Conservation (phyloP, 2,888 invertebrate species). For the Anarsia innoxiella region DNA sequence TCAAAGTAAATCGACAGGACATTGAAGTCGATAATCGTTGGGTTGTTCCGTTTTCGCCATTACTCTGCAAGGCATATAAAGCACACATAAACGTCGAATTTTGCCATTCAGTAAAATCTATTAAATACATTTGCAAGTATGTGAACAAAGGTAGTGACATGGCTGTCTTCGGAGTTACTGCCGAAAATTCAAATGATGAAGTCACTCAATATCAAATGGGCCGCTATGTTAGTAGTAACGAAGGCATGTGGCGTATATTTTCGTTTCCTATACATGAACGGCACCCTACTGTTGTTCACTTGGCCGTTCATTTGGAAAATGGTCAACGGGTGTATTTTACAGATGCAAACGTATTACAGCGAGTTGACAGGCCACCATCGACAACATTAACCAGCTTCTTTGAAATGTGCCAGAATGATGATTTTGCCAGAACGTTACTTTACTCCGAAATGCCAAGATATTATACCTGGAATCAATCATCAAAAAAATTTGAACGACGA, state of each 20-base stretch:
- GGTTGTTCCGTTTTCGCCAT: slow-evolving; percentile 41
- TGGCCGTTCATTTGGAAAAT: no score
- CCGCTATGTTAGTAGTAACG: no score
- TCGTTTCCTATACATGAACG: no score
- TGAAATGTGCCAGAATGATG: slow-evolving; percentile 21
- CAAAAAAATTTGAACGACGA: slow-evolving; percentile 20
- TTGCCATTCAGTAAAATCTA: no score
- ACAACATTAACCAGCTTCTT: slow-evolving; percentile 25
- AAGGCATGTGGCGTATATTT: no score
- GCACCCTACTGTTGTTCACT: no score
- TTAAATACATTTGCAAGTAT: slow-evolving; percentile 22
- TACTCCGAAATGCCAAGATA: slow-evolving; percentile 23
- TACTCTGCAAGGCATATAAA: slow-evolving; percentile 28
- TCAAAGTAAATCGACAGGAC: slow-evolving; percentile 17
- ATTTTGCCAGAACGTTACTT: slow-evolving; percentile 21
- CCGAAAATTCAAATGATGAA: no score
- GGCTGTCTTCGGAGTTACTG: no score
- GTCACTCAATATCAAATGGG: no score
- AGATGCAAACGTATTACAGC: slow-evolving; percentile 17
- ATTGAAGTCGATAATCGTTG: slow-evolving; percentile 29
- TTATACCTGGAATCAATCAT: slow-evolving; percentile 24
- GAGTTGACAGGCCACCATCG: slow-evolving; percentile 19
- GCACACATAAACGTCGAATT: slow-evolving; percentile 46
- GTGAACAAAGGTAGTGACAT: slow-evolving; percentile 21
- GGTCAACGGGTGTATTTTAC: slow-evolving; percentile 20